Base-by-base conservation (phyloP, 2,888 invertebrate genomes). In the Rhyacophila evoluta region DNA sequence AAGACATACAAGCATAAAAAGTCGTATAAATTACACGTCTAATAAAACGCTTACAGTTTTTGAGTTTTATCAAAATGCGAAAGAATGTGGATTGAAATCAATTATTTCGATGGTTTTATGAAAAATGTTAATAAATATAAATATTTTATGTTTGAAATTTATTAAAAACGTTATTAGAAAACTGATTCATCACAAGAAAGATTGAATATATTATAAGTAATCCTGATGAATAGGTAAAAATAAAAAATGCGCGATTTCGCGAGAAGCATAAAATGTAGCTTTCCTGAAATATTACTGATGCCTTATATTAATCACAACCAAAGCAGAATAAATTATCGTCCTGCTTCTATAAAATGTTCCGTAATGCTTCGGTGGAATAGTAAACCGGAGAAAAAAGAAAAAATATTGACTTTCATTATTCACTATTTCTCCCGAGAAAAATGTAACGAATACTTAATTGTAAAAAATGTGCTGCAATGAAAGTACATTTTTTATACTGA, bases 241-340 rank as follows among this genome's bases (percentile, higher is more conserved):
- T 55, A 55, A 55, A 55, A 25, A 55, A 55, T n/a, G n/a, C 55
- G 55, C 10, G 55, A 55, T 55, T 55, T 19, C 55, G 25, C 15
- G 15, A 25, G 55, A 55, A 15, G 55, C 19, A 55, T 55, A 19
- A 55, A 19, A 55, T 55, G 19, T 55, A 19, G 8, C 25, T 55
- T 55, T 55, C 25, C 25, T 25, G 55, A 55, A 55, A 55, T 55
- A 55, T 55, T 19, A 19, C 55, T 55, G 55, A 55, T 55, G 55
- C 19, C 55, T 55, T 19, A 55, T 25, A 55, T 55, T 55, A 55
- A 55, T 55, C 55, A 55, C 55, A 55, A 55, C 55, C 8, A 15
- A 55, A 55, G 55, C 2, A 55, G 55, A 55, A 55, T 55, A 55
- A 55, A 55, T 55, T 55, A 55, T 55, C 55, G 55, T 8, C 12